These are phyloP conservation scores for Aphyosemion australe DNA, from an alignment of 2,113 vertebrate species.

Conservation along the genomic window DNA sequence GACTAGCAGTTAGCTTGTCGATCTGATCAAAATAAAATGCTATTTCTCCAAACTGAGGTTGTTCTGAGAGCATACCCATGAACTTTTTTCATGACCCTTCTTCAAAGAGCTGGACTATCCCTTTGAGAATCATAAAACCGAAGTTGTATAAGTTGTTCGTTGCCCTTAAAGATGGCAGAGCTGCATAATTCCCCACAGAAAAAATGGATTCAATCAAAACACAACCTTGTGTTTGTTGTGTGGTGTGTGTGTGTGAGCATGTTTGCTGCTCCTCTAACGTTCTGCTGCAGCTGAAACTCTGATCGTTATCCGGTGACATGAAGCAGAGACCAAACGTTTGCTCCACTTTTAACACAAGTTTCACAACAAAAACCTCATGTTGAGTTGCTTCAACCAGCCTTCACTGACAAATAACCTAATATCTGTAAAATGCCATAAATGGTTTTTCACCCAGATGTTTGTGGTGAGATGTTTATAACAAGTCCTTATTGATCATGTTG, in stretches of 20 bases:
- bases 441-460: no score
- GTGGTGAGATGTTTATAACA: no score
- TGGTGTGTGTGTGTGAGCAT: background rate
- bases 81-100: background rate
- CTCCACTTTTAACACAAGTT: background rate
- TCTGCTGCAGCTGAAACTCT: conserved; percentile 1
- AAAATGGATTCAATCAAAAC: background rate
- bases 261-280: background rate
- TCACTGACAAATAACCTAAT: background rate
- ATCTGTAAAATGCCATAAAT: no score
- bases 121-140: background rate
- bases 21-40: background rate
- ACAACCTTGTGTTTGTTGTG: no score
- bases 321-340: background rate
- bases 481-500: background rate
- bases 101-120: background rate
- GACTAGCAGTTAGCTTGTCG: background rate
- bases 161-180: no score
- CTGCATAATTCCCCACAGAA: no score
- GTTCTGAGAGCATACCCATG: background rate
- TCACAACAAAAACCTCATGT: background rate
- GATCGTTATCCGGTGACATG: conserved; percentile 22
- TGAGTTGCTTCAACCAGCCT: background rate
- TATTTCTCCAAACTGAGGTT: background rate
- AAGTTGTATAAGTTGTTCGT: no score